Conservation (phyloP, 2,797 vertebrate species). For the Craterocephalus amniculus region DNA sequence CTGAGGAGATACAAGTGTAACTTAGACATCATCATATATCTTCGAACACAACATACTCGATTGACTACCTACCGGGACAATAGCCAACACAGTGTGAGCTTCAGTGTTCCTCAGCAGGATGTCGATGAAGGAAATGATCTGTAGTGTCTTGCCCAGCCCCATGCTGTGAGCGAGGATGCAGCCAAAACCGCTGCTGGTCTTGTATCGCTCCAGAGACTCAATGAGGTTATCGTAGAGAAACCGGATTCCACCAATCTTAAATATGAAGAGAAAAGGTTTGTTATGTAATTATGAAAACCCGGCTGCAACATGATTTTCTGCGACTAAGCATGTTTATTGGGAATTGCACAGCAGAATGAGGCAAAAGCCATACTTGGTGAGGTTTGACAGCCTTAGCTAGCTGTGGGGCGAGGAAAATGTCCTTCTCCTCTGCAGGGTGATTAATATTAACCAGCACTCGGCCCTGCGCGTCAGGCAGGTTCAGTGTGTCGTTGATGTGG, state of each 20-base stretch:
- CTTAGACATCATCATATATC: neutral
- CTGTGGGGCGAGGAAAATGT: constrained; percentile 94
- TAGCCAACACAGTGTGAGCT: constrained; percentile 96
- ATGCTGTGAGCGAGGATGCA: constrained; percentile 99
- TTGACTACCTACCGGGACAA: constrained; percentile 92
- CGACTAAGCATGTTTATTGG: neutral
- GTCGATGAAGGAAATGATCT: constrained; percentile 98
- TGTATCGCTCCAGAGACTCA: constrained; percentile 95
- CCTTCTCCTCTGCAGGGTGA: constrained; percentile 95
- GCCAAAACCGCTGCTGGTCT: constrained; percentile 95
- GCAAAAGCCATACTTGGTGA: constrained; percentile 88
- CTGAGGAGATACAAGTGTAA: neutral
- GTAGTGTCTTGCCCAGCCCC: constrained; percentile 97
- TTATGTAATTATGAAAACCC: constrained; percentile 4
- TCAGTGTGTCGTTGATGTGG: constrained; percentile 93
- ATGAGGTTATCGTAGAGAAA: constrained; percentile 98
- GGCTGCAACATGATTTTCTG: neutral
- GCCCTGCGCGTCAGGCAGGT: constrained; percentile 92
- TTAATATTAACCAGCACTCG: constrained; percentile 96
- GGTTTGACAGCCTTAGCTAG: constrained; percentile 95
- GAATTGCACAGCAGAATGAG: neutral
- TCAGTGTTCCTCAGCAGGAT: constrained; percentile 94
- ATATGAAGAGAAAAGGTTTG: constrained; percentile 6
- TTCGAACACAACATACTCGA: neutral
- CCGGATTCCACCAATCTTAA: constrained; percentile 95